phyloP scores from a whole-genome alignment of 2,113 vertebrate species.

The Oxygymnocypris stewartii region DNA sequence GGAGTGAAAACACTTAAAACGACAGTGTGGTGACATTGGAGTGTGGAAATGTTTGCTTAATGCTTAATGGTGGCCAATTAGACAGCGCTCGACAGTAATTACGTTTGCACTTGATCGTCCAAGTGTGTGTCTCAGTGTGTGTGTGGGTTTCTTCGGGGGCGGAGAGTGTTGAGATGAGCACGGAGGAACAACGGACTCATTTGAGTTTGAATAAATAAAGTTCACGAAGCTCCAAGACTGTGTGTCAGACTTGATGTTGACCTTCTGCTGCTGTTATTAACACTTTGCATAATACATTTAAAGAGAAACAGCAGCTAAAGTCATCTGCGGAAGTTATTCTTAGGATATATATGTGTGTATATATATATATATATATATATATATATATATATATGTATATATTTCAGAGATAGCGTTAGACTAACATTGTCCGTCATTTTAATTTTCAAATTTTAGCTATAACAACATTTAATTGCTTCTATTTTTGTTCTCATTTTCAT shows the following conservation, averaged over 20 bases:
- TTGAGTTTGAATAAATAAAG: conserved; percentile 8
- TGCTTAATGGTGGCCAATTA: conserved; percentile 35
- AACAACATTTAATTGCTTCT: too few relatives aligned
- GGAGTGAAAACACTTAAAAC: not conserved
- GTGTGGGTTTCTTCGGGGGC: conserved; percentile 20
- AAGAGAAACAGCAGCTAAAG: not conserved
- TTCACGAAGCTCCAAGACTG: not conserved
- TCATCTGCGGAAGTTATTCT: not conserved
- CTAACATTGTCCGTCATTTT: too few relatives aligned
- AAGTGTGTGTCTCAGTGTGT: conserved; percentile 29
- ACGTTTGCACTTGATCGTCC: conserved; percentile 31
- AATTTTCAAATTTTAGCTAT: too few relatives aligned
- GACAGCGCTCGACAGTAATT: conserved; percentile 23
- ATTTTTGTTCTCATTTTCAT: too few relatives aligned
- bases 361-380: too few relatives aligned
- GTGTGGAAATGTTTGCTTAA: conserved; percentile 36
- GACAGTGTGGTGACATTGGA: conserved; percentile 30
- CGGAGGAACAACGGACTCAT: not conserved
- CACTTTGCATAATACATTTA: not conserved
- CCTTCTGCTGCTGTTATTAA: not conserved
- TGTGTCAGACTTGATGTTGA: conserved; percentile 16
- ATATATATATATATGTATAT: too few relatives aligned
- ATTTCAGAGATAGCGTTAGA: too few relatives aligned
- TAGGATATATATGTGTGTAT: too few relatives aligned
- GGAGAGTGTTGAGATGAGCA: not conserved